Base-by-base conservation (phyloP, 2,113 vertebrate species). In the Phalacrocorax brasilianus region DNA sequence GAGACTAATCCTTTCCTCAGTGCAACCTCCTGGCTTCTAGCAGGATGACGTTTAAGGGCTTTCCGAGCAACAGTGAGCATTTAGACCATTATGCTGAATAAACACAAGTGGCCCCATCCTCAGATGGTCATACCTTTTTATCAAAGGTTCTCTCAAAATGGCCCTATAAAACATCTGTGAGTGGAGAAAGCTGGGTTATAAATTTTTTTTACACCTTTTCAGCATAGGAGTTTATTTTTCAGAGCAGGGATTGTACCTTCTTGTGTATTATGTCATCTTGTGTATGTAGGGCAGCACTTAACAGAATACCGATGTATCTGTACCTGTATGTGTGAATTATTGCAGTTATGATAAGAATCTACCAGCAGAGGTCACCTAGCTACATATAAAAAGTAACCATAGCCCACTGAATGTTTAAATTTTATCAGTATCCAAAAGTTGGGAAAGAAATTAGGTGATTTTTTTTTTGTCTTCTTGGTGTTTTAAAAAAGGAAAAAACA, bases 311-410 rank as follows among this genome's bases (percentile, higher is more conserved):
- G 19, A 21, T 42, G 24, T 32, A 32, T 45, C 21, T 9, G 4
- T 67, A 61, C 68, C 16, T 66, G 8, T 14, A 23, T 22, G 50
- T 77, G 77, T 56, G 80, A 56, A 92, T 52, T 81, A 59, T 32
- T 62, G n/a, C 21, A 44, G 89, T 91, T 83, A 85, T 91, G 87
- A 91, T 95, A 96, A 93, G 55, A 66, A 93, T 95, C 94, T 91
- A 76, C 95, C 96, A 97, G 95, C 92, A 97, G 96, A 96, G 95
- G 95, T 93, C 95, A 92, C 81, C 83, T 85, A 62, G 70, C 74
- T 83, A 72, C 93, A 38, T 49, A 27, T 20, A 52, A 95, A 93
- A 89, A 70, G n/a, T 20, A 85, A 91, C 40, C 5, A 0, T 26
- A 88, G 42, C 70, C 23, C 16, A 49, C 40, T 81, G 33, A 38